Evolutionary conservation across 2,797 vertebrate genomes (phyloP).

Genomic region (Channa striata): DNA sequence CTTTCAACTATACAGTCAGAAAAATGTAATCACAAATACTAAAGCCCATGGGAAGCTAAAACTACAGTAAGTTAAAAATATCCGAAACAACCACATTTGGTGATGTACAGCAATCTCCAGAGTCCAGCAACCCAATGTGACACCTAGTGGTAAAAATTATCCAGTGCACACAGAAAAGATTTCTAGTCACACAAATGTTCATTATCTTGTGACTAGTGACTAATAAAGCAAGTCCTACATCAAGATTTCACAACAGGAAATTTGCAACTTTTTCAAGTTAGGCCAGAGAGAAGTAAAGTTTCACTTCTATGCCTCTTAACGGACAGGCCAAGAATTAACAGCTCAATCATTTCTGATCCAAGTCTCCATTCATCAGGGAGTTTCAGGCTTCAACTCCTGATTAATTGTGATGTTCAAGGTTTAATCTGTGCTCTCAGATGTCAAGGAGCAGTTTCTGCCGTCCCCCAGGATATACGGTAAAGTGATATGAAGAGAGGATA

Average conservation of each 20-base stretch:
- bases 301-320: conserved; percentile 10
- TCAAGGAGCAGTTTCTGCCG: conserved; percentile 49
- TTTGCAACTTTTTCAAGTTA: not conserved
- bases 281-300: not conserved
- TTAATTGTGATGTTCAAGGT: conserved; percentile 70
- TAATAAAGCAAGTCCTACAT: not conserved
- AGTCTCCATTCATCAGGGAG: conserved; percentile 48
- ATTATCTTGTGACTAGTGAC: not conserved
- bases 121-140: conserved; percentile 56
- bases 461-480: conserved; percentile 55
- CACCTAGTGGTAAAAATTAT: conserved; percentile 73
- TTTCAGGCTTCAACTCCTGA: conserved; percentile 72
- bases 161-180: conserved; percentile 47
- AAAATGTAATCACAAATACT: not conserved
- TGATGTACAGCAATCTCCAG: conserved; percentile 3
- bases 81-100: not conserved
- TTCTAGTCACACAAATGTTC: conserved; percentile 7
- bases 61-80: conserved; percentile 3
- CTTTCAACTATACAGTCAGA: not conserved
- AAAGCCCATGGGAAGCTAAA: not conserved
- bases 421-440: conserved; percentile 54
- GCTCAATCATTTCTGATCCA: conserved; percentile 50
- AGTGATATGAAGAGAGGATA: conserved; percentile 50
- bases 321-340: conserved; percentile 17
- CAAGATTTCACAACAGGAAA: conserved; percentile 9